Evolutionary conservation across 2,113 vertebrate genomes (phyloP).

Genomic region (Zootoca vivipara): DNA sequence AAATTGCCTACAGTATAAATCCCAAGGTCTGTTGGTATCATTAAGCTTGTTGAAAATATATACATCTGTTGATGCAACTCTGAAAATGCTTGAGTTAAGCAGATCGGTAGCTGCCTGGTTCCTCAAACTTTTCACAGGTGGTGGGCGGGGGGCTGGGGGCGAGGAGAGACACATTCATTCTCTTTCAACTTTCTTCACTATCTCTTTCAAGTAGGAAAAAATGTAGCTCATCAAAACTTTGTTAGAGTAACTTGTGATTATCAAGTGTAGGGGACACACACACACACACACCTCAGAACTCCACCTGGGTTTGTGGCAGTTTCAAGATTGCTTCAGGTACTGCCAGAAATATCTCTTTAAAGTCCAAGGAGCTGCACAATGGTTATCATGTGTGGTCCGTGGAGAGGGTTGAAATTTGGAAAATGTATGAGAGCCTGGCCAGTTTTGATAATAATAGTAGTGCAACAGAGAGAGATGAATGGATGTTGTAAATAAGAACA

Average conservation of each 20-base stretch:
- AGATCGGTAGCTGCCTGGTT: constrained; percentile 48
- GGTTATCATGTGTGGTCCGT: background rate
- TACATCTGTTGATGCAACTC: constrained; percentile 56
- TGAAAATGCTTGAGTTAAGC: constrained; percentile 51
- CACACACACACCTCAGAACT: no score
- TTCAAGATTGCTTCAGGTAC: background rate
- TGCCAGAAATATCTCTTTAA: background rate
- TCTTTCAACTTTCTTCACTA: constrained; percentile 33
- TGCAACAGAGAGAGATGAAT: background rate
- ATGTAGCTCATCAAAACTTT: constrained; percentile 12
- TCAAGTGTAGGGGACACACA: background rate
- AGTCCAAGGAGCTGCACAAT: background rate
- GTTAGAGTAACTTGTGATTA: background rate
- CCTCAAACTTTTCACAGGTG: constrained; percentile 42
- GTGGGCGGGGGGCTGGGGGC: background rate
- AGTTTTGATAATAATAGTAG: rapidly evolving
- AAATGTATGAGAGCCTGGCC: rapidly evolving
- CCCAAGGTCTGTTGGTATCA: constrained; percentile 14
- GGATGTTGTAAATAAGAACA: no score
- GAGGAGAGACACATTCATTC: constrained; percentile 39
- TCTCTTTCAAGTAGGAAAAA: constrained; percentile 21
- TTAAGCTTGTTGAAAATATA: constrained; percentile 41
- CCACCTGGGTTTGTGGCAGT: background rate
- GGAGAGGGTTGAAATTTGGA: rapidly evolving
- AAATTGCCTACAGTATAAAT: constrained; percentile 45